Evolutionary conservation across 2,888 invertebrate species (phyloP).

Genomic region (Temnothorax unifasciatus): DNA sequence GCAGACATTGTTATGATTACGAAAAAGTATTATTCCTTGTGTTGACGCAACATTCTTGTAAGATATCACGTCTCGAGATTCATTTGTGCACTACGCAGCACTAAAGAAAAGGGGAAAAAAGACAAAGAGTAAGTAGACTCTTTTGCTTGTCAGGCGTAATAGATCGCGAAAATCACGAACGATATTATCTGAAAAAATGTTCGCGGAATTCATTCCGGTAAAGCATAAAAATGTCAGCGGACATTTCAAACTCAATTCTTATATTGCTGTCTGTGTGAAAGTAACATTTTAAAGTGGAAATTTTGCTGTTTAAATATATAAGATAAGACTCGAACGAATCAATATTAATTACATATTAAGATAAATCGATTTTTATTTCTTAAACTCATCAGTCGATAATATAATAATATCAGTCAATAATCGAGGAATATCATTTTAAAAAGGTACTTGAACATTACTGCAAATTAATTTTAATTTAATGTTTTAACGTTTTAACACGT

Average conservation of each 20-base stretch:
- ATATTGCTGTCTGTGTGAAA: neutral
- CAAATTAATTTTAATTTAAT: neutral
- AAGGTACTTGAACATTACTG: neutral
- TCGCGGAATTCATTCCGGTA: neutral
- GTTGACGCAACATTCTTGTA: constrained; percentile 1
- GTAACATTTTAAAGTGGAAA: neutral
- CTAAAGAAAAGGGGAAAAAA: neutral
- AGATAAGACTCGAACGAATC: neutral
- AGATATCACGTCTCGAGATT: neutral
- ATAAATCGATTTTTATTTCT: neutral
- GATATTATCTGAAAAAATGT: neutral
- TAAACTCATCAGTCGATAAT: neutral
- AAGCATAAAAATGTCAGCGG: neutral
- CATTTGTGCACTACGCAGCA: neutral
- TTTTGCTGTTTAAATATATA: neutral
- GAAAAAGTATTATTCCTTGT: neutral
- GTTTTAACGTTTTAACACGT: neutral
- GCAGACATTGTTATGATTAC: neutral
- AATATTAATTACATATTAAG: constrained; percentile 13
- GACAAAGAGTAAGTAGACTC: neutral
- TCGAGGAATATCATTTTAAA: neutral
- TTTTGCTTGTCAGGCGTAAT: neutral
- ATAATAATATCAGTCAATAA: neutral
- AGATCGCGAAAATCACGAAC: neutral
- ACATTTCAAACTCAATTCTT: neutral